phyloP scores from a whole-genome alignment of 2,888 invertebrate species.

The Parnassius glacialis region DNA sequence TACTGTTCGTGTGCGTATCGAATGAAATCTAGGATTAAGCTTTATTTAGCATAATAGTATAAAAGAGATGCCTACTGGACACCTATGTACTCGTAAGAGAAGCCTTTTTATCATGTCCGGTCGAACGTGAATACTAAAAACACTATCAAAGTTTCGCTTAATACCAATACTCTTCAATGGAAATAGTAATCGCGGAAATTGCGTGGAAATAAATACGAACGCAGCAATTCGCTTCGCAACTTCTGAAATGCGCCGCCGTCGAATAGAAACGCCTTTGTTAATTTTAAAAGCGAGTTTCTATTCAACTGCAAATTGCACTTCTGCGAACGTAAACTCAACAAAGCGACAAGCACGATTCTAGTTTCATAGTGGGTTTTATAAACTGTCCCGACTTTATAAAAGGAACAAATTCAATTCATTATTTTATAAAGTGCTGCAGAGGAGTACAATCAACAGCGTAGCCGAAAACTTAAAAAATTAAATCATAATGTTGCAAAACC shows the following conservation, averaged over 20 bases:
- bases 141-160: constrained; percentile 55
- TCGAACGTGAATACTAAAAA: constrained; percentile 41
- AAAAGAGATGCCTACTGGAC: constrained; percentile 43
- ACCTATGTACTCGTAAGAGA: constrained; percentile 19
- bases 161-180: constrained; percentile 44
- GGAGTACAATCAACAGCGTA: too few relatives aligned
- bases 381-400: constrained; percentile 35
- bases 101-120: constrained; percentile 36
- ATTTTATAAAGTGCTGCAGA: constrained; percentile 25
- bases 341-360: constrained; percentile 38
- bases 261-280: constrained; percentile 64
- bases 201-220: constrained; percentile 65
- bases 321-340: constrained; percentile 46
- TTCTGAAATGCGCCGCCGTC: constrained; percentile 58
- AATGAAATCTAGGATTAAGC: constrained; percentile 31
- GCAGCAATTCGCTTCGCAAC: constrained; percentile 58
- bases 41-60: constrained; percentile 41
- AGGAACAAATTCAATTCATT: constrained; percentile 34
- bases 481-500: too few relatives aligned
- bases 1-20: too few relatives aligned
- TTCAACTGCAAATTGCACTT: constrained; percentile 45
- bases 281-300: constrained; percentile 57
- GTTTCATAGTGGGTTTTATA: constrained; percentile 36
- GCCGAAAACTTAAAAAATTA: too few relatives aligned
- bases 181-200: constrained; percentile 63